A percentile compares a stretch with the other conserved stretches of the same genome.
Evolutionary conservation across 2,797 vertebrate genomes (phyloP).

Genomic region (Syngnathus acus): DNA sequence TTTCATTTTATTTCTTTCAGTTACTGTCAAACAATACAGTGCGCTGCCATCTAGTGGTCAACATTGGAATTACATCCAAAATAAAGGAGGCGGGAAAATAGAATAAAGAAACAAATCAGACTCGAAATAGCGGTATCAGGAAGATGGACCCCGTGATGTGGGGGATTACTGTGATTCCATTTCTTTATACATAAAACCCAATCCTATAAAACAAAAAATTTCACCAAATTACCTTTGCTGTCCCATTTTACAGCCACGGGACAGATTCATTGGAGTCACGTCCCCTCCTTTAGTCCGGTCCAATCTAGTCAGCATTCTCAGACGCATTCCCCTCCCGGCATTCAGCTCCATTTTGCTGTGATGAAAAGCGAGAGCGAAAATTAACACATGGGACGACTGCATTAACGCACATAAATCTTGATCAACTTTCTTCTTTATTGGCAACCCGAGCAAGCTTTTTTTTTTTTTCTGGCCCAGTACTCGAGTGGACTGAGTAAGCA

Average conservation of each 20-base stretch:
- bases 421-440: slow-evolving; percentile 16
- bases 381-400: slow-evolving; percentile 1
- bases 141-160: too few species aligned
- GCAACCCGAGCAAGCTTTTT: slow-evolving; percentile 4
- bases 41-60: too few species aligned
- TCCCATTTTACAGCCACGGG: neutral
- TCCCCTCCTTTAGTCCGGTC: neutral
- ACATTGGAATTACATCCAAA: too few species aligned
- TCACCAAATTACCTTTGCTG: neutral
- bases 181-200: neutral
- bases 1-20: too few species aligned
- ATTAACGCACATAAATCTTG: slow-evolving; percentile 1
- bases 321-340: neutral
- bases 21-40: too few species aligned
- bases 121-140: too few species aligned
- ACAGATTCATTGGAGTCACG: neutral
- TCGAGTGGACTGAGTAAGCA: slow-evolving; percentile 28
- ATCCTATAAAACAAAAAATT: neutral
- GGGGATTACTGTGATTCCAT: too few species aligned
- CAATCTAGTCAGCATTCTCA: neutral
- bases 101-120: too few species aligned
- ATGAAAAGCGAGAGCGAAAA: slow-evolving; percentile 5
- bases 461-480: slow-evolving; percentile 19
- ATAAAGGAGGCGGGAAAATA: too few species aligned
- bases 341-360: neutral